Base-by-base conservation (phyloP, 2,888 invertebrate genomes). In the Ditylenchus weischeri region DNA sequence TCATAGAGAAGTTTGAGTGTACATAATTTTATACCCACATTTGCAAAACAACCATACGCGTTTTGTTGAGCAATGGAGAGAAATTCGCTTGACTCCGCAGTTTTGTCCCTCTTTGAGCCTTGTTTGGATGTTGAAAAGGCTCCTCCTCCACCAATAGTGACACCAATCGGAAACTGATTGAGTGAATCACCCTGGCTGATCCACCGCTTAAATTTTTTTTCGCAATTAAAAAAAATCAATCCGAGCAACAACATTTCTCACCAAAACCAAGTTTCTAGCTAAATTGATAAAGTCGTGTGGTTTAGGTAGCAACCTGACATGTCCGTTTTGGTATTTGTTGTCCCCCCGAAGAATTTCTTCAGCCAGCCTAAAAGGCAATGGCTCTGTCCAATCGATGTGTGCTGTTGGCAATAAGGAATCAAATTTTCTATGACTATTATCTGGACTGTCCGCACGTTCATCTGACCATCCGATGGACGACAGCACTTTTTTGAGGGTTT, bases 281-380 rank as follows among this genome's bases (percentile, higher is more conserved):
- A 48, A 47, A 19, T 19, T 36, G 21, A 62, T 48, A 7, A 19
- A 21, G 29, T 47, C 23, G 19, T 62, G 21, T 7, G 59, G 59
- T 18, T 54, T 19, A 23, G 43, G 43, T 15, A 43, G 43, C 11
- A 15, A 43, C 43, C 43, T 43, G 15, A 43, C 15, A 43, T 43
- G 1, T 13, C 43, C 43, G 43, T 43, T 43, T 8, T 43, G 3
- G n/a, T 19, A 19, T 43, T 47, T 36, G n/a, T 13, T 47, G 48
- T 68, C 69, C n/a, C 69, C 69, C 11, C 68, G 60, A 19, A 68
- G 49, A 47, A 68, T 68, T n/a, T 68, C 69, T 59, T 68, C 68
- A 0, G 69, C 69, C 36, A 60, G 58, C 21, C 48, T 50, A 23
- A 68, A 68, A 23, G 23, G 57, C 36, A 51, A 51, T n/a, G 51